Conservation (phyloP, 2,797 vertebrate genomes). For the Rhynchotus rufescens region DNA sequence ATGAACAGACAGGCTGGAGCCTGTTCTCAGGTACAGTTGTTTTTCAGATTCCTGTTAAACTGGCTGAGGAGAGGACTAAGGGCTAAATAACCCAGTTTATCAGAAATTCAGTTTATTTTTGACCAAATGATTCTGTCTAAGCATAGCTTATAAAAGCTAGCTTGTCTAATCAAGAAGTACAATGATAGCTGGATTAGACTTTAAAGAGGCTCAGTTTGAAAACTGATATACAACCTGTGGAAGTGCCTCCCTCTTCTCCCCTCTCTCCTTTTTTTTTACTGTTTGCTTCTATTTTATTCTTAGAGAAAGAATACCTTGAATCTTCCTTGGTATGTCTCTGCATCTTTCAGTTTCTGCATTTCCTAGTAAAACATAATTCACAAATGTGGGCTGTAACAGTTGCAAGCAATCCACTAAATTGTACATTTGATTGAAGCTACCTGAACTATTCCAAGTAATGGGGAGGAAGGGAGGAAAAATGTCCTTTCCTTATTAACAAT, state of each 20-base stretch:
- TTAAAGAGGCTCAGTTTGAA: neutral
- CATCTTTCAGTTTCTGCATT: neutral
- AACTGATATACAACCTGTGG: neutral
- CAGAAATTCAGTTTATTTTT: constrained; percentile 48
- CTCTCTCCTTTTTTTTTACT: neutral
- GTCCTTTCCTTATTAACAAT: neutral
- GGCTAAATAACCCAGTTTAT: constrained; percentile 41
- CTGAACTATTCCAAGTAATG: neutral
- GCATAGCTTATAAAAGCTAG: constrained; percentile 13
- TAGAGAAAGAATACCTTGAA: neutral
- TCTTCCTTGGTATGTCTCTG: neutral
- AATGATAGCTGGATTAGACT: neutral
- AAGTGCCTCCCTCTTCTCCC: neutral
- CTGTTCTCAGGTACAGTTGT: neutral
- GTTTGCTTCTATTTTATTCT: neutral
- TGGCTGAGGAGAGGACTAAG: neutral
- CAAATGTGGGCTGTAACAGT: neutral
- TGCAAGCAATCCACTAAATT: neutral
- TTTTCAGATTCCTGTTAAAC: neutral
- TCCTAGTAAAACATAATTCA: neutral
- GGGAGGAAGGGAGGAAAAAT: neutral
- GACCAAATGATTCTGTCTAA: neutral
- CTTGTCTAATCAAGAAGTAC: constrained; percentile 5
- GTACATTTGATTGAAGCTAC: neutral
- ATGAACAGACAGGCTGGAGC: neutral